These are phyloP conservation scores for Miichthys miiuy DNA, from an alignment of 2,797 vertebrate species.

Conservation along the genomic window DNA sequence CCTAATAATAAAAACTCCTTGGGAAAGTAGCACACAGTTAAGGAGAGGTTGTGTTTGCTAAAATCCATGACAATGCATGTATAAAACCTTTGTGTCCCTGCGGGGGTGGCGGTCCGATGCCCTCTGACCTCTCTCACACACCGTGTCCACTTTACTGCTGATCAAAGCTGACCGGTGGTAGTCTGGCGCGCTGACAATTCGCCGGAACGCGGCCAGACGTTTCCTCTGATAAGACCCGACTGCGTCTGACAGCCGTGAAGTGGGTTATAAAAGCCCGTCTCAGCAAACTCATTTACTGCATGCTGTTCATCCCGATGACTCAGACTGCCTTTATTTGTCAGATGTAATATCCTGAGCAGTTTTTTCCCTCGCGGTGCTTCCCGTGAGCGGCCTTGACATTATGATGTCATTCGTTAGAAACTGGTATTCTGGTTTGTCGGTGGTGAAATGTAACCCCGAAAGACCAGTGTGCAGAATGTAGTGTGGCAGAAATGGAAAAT, in stretches of 20 bases:
- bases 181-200: constrained; percentile 53
- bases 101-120: constrained; percentile 6
- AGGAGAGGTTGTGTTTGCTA: constrained; percentile 38
- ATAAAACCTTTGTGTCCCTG: constrained; percentile 2
- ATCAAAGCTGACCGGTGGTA: constrained; percentile 58
- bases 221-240: constrained; percentile 75
- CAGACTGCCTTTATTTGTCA: constrained; percentile 54
- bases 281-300: constrained; percentile 68
- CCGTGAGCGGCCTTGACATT: constrained; percentile 2
- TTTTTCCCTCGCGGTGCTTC: constrained; percentile 15
- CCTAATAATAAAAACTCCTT: constrained; percentile 41
- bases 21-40: constrained; percentile 44
- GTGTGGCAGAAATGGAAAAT: too few relatives aligned
- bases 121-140: constrained; percentile 64
- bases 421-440: not conserved
- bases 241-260: constrained; percentile 66
- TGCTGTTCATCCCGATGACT: constrained; percentile 61
- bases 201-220: constrained; percentile 68
- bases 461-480: too few relatives aligned
- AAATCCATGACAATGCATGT: constrained; percentile 25
- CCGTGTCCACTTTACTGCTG: constrained; percentile 51
- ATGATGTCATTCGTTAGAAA: constrained; percentile 19
- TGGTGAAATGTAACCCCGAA: not conserved
- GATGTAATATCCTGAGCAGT: constrained; percentile 42
- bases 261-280: constrained; percentile 67